Conservation (phyloP, 1,140 invertebrate species). For the Theocolax elegans region DNA sequence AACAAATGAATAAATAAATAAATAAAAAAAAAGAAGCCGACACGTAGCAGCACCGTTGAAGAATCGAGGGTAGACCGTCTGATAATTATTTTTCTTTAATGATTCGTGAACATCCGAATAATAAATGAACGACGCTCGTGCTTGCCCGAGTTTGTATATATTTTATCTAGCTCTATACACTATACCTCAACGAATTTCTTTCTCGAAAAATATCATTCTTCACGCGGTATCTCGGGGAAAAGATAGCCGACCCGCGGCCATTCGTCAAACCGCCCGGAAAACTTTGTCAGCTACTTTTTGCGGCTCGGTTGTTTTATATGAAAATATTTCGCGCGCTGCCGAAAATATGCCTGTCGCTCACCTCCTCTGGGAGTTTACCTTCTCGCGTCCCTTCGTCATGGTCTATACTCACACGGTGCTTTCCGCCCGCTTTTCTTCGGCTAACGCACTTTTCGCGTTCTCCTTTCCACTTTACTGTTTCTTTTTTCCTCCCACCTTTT, state of each 20-base stretch:
- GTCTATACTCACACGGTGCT: neutral
- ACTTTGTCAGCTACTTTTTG: constrained; percentile 48
- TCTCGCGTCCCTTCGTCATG: neutral
- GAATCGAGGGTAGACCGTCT: neutral
- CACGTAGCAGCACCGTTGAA: neutral
- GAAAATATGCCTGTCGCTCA: neutral
- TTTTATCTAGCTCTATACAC: constrained; percentile 40
- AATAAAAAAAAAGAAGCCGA: neutral
- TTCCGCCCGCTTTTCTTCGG: too few relatives aligned
- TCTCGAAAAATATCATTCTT: constrained; percentile 52
- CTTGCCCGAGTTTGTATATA: constrained; percentile 13
- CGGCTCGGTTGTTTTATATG: constrained; percentile 36
- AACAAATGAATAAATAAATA: neutral
- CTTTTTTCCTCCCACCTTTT: neutral
- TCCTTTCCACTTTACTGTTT: neutral
- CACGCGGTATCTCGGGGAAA: constrained; percentile 32
- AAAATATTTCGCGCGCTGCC: constrained; percentile 45
- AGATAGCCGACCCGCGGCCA: constrained; percentile 46
- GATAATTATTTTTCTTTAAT: constrained; percentile 53
- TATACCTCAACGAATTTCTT: constrained; percentile 24
- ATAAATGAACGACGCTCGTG: constrained; percentile 52
- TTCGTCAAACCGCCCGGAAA: constrained; percentile 53
- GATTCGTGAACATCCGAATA: constrained; percentile 56
- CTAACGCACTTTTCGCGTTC: neutral
- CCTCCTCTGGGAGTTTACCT: neutral